Conservation (phyloP, 1,140 invertebrate genomes). For the Caenorhabditis brenneri region DNA sequence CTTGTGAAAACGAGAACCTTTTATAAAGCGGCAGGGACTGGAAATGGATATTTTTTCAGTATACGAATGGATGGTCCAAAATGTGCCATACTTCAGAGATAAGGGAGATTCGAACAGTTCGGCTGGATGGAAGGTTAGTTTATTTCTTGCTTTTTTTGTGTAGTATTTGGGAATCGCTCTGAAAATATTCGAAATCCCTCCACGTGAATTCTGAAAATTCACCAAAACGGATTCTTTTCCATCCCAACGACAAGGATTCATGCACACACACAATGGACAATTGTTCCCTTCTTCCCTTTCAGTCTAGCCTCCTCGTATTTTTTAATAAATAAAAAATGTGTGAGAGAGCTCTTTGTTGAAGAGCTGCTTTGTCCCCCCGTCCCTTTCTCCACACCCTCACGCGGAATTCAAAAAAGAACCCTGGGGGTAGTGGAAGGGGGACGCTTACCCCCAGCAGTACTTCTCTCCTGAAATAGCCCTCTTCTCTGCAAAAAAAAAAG, state of each 20-base stretch:
- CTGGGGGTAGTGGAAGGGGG: not conserved
- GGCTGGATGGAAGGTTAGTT: conserved; percentile 97
- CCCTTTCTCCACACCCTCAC: not conserved
- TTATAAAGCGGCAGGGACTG: not conserved
- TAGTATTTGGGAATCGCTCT: not conserved
- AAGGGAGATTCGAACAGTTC: conserved; percentile 99
- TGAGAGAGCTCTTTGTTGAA: not conserved
- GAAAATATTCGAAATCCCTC: not conserved
- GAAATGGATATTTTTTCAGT: conserved; percentile 74
- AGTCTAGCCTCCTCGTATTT: not conserved
- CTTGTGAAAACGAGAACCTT: not conserved
- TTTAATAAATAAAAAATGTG: conserved; percentile 1
- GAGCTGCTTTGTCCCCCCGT: not conserved
- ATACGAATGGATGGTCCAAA: conserved; percentile 99
- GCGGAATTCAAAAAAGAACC: no score
- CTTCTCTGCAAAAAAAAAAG: not conserved
- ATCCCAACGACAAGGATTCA: not conserved
- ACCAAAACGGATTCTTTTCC: not conserved
- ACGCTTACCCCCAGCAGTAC: not conserved
- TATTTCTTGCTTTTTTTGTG: conserved; percentile 28
- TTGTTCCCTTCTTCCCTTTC: not conserved
- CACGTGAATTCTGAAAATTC: not conserved
- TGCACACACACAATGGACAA: not conserved
- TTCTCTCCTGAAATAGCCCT: not conserved
- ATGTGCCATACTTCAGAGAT: conserved; percentile 98